phyloP scores from a whole-genome alignment of 1,140 invertebrate genomes.

The Panulirus ornatus region DNA sequence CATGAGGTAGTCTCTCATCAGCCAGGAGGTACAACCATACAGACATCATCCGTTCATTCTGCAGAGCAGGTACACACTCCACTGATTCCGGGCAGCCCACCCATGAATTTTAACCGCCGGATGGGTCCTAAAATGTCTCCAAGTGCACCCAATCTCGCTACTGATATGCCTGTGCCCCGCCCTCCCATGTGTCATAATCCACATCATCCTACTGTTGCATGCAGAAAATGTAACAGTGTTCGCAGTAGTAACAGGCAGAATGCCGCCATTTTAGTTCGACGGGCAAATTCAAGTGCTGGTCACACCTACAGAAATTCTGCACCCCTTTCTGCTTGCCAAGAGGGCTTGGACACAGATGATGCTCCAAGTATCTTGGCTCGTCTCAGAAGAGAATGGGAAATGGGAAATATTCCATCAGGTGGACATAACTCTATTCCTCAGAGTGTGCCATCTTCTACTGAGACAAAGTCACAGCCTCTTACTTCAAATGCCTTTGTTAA shows the following conservation, averaged over 20 bases:
- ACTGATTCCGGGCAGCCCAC: conserved; percentile 17
- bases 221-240: conserved; percentile 65
- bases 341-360: conserved; percentile 43
- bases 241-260: conserved; percentile 65
- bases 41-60: conserved; percentile 27
- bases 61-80: conserved; percentile 6
- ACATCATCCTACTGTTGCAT: conserved; percentile 63
- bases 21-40: conserved; percentile 1
- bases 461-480: background rate
- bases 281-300: conserved; percentile 62
- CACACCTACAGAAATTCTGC: conserved; percentile 61
- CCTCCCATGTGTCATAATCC: conserved; percentile 61
- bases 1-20: conserved; percentile 52
- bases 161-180: conserved; percentile 51
- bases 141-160: conserved; percentile 55
- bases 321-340: conserved; percentile 46
- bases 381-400: conserved; percentile 58
- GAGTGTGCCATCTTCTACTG: background rate
- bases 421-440: conserved; percentile 5
- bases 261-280: conserved; percentile 61
- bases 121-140: conserved; percentile 43
- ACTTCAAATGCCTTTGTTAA: background rate
- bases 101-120: conserved; percentile 2
- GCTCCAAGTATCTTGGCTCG: conserved; percentile 62
- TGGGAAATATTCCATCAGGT: conserved; percentile 55